Percentiles rank a stretch among this genome's conserved stretches.
These are phyloP conservation scores for Smutsia temminckii DNA, from an alignment of 2,797 vertebrate species.

Conservation along the genomic window DNA sequence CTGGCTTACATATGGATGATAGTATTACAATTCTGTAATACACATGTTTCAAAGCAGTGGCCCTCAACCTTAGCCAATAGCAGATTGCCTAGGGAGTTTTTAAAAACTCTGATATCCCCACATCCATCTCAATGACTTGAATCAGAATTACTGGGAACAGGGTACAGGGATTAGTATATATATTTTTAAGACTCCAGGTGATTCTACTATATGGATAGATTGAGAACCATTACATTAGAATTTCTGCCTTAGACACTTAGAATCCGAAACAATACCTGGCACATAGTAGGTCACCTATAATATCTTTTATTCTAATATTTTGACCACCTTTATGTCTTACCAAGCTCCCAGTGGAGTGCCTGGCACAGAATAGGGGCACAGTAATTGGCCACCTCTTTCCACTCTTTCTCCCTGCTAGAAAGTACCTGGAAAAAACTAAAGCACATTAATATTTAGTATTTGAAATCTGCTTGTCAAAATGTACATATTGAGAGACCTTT, in stretches of 20 bases:
- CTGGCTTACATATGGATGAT: not conserved
- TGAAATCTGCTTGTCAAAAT: conserved; percentile 27
- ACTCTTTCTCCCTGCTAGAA: conserved; percentile 27
- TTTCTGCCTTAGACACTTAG: conserved; percentile 13
- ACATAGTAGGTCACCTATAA: not conserved
- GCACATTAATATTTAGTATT: not conserved
- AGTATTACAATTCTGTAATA: not conserved
- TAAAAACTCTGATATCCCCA: not conserved
- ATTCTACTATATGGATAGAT: not conserved
- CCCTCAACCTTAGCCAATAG: not conserved
- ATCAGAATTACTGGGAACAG: conserved; percentile 29
- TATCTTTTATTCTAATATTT: conserved; percentile 19
- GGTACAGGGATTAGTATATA: not conserved
- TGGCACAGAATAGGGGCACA: not conserved
- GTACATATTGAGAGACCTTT: not conserved
- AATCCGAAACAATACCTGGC: not conserved
- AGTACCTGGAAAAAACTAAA: conserved; percentile 15
- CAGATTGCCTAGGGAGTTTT: not conserved
- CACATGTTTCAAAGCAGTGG: not conserved
- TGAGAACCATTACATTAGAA: not conserved
- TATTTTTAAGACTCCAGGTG: not conserved
- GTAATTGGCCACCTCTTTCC: not conserved
- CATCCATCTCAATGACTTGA: not conserved
- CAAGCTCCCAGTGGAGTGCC: not conserved
- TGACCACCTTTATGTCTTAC: conserved; percentile 13